phyloP scores from a whole-genome alignment of 2,888 invertebrate genomes.

The Acanthosoma haemorrhoidale region DNA sequence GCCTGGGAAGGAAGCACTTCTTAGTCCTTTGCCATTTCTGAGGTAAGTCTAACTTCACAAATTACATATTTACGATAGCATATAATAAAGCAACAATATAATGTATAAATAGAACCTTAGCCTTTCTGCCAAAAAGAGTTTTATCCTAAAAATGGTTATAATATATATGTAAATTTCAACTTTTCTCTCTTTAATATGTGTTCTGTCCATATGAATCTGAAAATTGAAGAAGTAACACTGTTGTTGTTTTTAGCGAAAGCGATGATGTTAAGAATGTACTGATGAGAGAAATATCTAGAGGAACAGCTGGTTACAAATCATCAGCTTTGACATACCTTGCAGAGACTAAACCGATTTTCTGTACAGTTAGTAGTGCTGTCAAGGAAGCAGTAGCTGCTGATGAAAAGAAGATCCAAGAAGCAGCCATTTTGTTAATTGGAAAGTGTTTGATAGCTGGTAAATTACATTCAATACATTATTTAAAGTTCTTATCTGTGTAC shows the following conservation, averaged over 20 bases:
- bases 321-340: slow-evolving; percentile 12
- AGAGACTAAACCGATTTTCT: slow-evolving; percentile 10
- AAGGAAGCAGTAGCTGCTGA: neutral
- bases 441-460: slow-evolving; percentile 15
- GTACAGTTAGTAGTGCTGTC: neutral
- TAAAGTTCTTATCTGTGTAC: too few species aligned
- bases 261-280: slow-evolving; percentile 10
- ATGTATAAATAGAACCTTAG: too few species aligned
- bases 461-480: too few species aligned
- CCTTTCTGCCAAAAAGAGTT: too few species aligned
- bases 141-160: too few species aligned
- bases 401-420: slow-evolving; percentile 8
- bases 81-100: too few species aligned
- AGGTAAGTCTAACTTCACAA: too few species aligned
- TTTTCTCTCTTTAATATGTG: too few species aligned
- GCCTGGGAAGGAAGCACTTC: slow-evolving; percentile 78
- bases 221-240: too few species aligned
- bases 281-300: slow-evolving; percentile 7
- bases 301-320: neutral
- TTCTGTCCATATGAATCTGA: too few species aligned
- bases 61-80: too few species aligned
- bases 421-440: neutral
- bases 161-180: too few species aligned
- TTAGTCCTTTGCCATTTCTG: slow-evolving; percentile 45
- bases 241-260: neutral